Base-by-base conservation (phyloP, 2,797 vertebrate genomes). In the Lithobates pipiens region DNA sequence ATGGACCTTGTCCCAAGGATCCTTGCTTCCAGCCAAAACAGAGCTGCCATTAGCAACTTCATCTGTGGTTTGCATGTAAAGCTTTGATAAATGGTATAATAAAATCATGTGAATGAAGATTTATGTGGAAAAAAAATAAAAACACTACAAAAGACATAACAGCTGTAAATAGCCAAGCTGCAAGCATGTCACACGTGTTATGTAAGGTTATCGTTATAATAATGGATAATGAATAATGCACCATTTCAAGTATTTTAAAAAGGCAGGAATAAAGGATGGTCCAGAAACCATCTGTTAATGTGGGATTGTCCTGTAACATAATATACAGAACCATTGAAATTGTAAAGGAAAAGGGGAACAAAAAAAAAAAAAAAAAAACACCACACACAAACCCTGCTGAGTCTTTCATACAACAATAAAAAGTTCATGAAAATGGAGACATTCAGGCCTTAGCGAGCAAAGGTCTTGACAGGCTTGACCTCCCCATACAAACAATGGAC, bases 391-490 rank as follows among this genome's bases (percentile, higher is more conserved):
- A 82, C 83, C 89, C 85, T 68, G 84, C 87, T 88, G 88, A 89
- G 85, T 81, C 90, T 90, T 92, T 91, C 88, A 89, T 76, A 80
- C 2, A 23, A 27, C 88, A 92, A 88, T 91, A 85, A 92, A 90
- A 92, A 89, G 77, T 83, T 90, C 67, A 88, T 70, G 65, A 89
- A 93, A 93, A 92, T 85, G 89, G 88, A 93, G 90, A 91, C 88
- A 88, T 91, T 91, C 71, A 89, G 77, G 89, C 84, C 86, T 86
- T 65, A 89, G 90, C 82, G 82, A 91, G 89, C 89, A 89, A 85
- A 88, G 89, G 89, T 88, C 89, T 88, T 88, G 82, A 87, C 61
- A 89, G 85, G 89, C 84, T 86, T 91, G 90, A 92, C 89, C 90
- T 85, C 84, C 83, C 88, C 29, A 77, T 74, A 81, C 67, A 92